phyloP scores from a whole-genome alignment of 2,797 vertebrate genomes.

The Enteromius paludinosus region DNA sequence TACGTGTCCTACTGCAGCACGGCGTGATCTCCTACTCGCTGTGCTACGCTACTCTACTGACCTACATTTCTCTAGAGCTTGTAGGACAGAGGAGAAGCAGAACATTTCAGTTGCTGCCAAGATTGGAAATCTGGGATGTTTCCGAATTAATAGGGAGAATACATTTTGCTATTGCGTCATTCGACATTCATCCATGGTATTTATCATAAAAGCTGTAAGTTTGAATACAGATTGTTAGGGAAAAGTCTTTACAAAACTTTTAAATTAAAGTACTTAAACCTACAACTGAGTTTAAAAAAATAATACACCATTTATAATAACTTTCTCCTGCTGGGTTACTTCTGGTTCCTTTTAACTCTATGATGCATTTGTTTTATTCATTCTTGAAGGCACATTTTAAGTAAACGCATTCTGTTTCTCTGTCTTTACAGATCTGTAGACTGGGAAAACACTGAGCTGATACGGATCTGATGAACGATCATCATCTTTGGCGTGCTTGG shows the following conservation, averaged over 20 bases:
- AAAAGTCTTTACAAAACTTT: neutral
- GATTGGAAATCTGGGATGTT: slow-evolving; percentile 24
- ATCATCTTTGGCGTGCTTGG: neutral
- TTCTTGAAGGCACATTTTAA: slow-evolving; percentile 15
- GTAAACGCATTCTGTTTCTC: slow-evolving; percentile 42
- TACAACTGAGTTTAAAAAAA: neutral
- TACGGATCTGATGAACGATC: neutral
- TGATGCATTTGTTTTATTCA: slow-evolving; percentile 11
- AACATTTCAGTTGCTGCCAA: slow-evolving; percentile 17
- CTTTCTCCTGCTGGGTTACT: neutral
- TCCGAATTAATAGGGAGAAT: neutral
- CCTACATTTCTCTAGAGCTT: slow-evolving; percentile 56
- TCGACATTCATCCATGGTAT: neutral
- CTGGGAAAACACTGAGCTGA: slow-evolving; percentile 1
- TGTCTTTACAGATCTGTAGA: slow-evolving; percentile 61
- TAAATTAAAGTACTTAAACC: neutral
- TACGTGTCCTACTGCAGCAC: slow-evolving; percentile 62
- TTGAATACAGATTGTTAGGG: neutral
- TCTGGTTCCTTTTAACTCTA: neutral
- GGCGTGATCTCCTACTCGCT: slow-evolving; percentile 26
- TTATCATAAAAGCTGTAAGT: slow-evolving; percentile 10
- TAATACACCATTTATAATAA: neutral
- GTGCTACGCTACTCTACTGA: slow-evolving; percentile 39
- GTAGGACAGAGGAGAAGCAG: slow-evolving; percentile 16
- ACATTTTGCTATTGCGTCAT: neutral